Evolutionary conservation across 2,888 invertebrate genomes (phyloP), one percentile per base, ranked within the genome.

Genomic region (Lingula anatina): DNA sequence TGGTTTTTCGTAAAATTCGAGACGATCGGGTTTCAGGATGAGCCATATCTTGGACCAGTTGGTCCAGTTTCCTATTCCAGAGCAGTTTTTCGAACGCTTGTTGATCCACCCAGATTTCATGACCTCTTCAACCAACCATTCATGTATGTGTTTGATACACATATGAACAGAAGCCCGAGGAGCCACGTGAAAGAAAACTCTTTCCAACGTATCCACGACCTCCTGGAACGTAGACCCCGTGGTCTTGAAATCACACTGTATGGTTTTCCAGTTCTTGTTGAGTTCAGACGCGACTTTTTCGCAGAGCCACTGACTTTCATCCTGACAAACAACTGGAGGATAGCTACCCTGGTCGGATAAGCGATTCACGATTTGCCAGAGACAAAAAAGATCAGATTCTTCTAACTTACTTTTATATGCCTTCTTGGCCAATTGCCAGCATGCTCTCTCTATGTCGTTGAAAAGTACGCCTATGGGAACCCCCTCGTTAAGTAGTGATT

Each of bases 31-130:
- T 0, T 44, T 45, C 38, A 60, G 45, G 5, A 53, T 47, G 38
- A 54, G 52, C 53, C 56, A 56, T 26, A 53, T 47, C 27, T 51
- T 53, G n/a, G 44, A 21, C 57, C 57, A 57, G 21, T 48, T 50
- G 2, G 60, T 52, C 60, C 60, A 60, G 42, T 60, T 60, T 7
- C 53, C 51, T 28, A 50, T 49, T n/a, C n/a, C n/a, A n/a, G n/a
- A n/a, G n/a, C n/a, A n/a, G 20, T 56, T 55, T 27, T 43, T 44
- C 4, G 51, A 52, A 9, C 60, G 49, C 31, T 53, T 50, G 38
- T 53, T 47, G 18, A 57, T 28, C 53, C 54, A 57, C 3, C 55
- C 57, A 12, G 49, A 42, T 46, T 49, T 54, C 20, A 53, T 39
- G n/a, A 57, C 46, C 25, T 59, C 59, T 31, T 39, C 35, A 5